Evolutionary conservation across 2,797 vertebrate species (phyloP).

Genomic region (Gymnopithys bicolor): DNA sequence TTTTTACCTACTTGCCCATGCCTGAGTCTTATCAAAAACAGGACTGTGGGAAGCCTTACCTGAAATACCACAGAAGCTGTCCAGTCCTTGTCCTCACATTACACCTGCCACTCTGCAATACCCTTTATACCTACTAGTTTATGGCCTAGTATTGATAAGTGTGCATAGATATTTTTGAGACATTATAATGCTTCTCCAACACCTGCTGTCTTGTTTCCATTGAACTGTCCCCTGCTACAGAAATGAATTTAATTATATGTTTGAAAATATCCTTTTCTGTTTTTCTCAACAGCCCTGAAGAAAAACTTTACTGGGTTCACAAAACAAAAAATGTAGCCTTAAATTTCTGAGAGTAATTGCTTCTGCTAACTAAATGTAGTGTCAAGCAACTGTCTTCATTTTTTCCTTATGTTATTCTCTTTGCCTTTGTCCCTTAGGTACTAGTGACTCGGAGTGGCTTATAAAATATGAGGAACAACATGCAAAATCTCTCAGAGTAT

Average conservation of each 20-base stretch:
- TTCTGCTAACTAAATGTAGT: background rate
- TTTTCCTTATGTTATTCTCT: conserved; percentile 7
- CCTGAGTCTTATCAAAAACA: background rate
- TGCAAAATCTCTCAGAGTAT: conserved; percentile 29
- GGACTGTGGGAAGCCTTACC: background rate
- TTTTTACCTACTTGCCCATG: background rate
- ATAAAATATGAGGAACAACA: conserved; percentile 59
- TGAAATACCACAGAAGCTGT: background rate
- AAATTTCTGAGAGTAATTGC: background rate
- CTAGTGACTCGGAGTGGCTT: conserved; percentile 38
- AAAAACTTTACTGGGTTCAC: background rate
- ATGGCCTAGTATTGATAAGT: background rate
- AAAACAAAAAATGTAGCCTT: background rate
- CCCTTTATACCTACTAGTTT: background rate
- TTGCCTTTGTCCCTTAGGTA: conserved; percentile 26
- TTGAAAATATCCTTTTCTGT: background rate
- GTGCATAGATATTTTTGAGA: background rate
- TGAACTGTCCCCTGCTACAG: background rate
- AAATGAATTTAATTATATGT: background rate
- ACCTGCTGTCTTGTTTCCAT: background rate
- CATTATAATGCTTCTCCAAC: background rate
- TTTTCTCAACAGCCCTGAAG: background rate
- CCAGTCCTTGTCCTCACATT: background rate
- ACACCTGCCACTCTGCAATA: background rate
- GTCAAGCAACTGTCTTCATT: conserved; percentile 4